A percentile compares a stretch with the other conserved stretches of the same genome.
Conservation (phyloP, 2,888 invertebrate genomes). For the Ornithoptera alexandrae region DNA sequence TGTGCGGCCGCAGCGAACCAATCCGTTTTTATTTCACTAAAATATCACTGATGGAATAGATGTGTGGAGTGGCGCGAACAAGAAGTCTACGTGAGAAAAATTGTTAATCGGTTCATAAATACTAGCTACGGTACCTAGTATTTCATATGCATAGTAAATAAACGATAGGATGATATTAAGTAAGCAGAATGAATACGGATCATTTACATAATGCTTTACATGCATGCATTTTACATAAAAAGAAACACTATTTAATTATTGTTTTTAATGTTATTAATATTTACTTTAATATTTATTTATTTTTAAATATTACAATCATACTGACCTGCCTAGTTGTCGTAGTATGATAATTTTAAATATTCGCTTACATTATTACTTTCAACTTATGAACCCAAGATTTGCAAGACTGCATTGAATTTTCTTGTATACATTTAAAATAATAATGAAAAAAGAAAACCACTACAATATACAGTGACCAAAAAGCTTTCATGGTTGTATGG, state of each 20-base stretch:
- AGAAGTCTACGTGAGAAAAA: constrained; percentile 8
- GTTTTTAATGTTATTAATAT: too few species aligned
- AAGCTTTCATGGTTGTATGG: constrained; percentile 18
- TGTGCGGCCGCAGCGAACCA: not conserved
- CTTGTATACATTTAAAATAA: not conserved
- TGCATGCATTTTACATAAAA: too few species aligned
- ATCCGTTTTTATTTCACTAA: not conserved
- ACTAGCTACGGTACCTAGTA: not conserved
- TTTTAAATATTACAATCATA: too few species aligned
- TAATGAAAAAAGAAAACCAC: not conserved
- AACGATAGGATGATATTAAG: not conserved
- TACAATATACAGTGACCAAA: not conserved
- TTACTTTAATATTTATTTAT: too few species aligned
- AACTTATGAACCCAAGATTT: not conserved
- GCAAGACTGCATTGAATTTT: not conserved
- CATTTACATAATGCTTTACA: too few species aligned
- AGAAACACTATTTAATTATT: too few species aligned
- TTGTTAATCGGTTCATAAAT: not conserved
- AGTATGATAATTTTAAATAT: too few species aligned
- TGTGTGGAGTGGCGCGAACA: constrained; percentile 6
- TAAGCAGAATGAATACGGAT: not conserved
- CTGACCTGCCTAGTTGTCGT: too few species aligned
- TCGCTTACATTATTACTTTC: not conserved
- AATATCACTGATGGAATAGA: constrained; percentile 1
- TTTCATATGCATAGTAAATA: not conserved